Conservation (phyloP, 2,888 invertebrate species). For the Choristoneura rosaceana region DNA sequence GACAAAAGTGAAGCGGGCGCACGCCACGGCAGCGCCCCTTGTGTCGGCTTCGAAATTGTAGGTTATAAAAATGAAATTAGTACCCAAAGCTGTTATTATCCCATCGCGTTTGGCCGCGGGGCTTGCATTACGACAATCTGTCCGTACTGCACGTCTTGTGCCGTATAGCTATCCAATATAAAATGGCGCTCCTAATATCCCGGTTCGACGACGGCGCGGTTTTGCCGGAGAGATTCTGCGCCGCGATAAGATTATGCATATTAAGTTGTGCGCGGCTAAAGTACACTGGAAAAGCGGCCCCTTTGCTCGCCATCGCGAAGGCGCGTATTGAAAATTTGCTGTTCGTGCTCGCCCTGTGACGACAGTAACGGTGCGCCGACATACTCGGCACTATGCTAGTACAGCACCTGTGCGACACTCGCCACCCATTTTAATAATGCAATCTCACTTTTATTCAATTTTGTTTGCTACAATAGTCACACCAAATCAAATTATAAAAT, state of each 20-base stretch:
- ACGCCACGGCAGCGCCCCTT: conserved; percentile 84
- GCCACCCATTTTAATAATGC: conserved; percentile 15
- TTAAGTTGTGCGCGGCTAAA: conserved; percentile 83
- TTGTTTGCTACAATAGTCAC: conserved; percentile 37
- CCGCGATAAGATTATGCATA: conserved; percentile 85
- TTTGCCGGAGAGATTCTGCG: conserved; percentile 81
- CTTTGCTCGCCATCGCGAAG: conserved; percentile 59
- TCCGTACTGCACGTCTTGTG: conserved; percentile 86
- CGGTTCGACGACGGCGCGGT: conserved; percentile 80
- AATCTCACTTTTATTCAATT: conserved; percentile 37
- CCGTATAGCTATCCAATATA: conserved; percentile 85
- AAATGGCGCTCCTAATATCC: conserved; percentile 86
- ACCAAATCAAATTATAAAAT: conserved; percentile 52
- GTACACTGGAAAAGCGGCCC: conserved; percentile 79
- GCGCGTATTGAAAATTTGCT: conserved; percentile 71
- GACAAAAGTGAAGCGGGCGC: conserved; percentile 80
- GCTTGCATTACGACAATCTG: conserved; percentile 86
- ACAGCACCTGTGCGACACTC: conserved; percentile 34
- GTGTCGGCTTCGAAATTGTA: conserved; percentile 86
- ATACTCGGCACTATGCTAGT: conserved; percentile 65
- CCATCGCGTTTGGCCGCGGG: conserved; percentile 85
- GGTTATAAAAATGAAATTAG: conserved; percentile 86
- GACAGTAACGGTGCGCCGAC: conserved; percentile 62
- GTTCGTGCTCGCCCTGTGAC: conserved; percentile 69
- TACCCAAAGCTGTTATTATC: conserved; percentile 85